phyloP scores from a whole-genome alignment of 2,797 vertebrate species.

The Gobionotothen gibberifrons region DNA sequence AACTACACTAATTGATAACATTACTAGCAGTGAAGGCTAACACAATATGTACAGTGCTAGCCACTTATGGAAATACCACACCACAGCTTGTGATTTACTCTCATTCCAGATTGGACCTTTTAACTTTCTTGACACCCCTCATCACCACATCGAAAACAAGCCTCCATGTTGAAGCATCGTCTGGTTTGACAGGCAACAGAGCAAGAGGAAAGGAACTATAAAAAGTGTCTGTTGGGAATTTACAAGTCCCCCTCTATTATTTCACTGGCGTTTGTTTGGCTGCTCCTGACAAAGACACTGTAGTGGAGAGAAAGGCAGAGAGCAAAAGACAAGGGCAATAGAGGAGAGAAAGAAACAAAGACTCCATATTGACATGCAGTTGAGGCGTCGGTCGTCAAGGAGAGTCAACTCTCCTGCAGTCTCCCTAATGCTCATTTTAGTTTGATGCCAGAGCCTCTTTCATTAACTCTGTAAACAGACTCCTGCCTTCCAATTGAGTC shows the following conservation, averaged over 20 bases:
- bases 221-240: constrained; percentile 71
- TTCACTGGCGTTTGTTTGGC: constrained; percentile 58
- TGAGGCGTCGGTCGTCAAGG: constrained; percentile 44
- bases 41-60: constrained; percentile 1
- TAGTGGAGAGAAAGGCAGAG: constrained; percentile 39
- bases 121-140: constrained; percentile 40
- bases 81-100: neutral
- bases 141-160: constrained; percentile 43
- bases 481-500: constrained; percentile 40
- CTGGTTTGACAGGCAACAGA: constrained; percentile 63
- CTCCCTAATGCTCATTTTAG: constrained; percentile 56
- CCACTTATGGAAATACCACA: constrained; percentile 13
- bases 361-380: constrained; percentile 51
- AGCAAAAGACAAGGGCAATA: constrained; percentile 51
- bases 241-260: constrained; percentile 68
- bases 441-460: constrained; percentile 57
- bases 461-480: constrained; percentile 69
- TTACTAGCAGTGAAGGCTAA: constrained; percentile 1
- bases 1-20: neutral
- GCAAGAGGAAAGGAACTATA: constrained; percentile 62
- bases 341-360: constrained; percentile 29
- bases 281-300: constrained; percentile 61
- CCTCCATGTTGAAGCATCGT: constrained; percentile 61
- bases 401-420: constrained; percentile 47
- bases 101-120: constrained; percentile 15